Evolutionary conservation across 1,140 invertebrate genomes (phyloP), one percentile per base, ranked within the genome.

Genomic region (Tigriopus japonicus): DNA sequence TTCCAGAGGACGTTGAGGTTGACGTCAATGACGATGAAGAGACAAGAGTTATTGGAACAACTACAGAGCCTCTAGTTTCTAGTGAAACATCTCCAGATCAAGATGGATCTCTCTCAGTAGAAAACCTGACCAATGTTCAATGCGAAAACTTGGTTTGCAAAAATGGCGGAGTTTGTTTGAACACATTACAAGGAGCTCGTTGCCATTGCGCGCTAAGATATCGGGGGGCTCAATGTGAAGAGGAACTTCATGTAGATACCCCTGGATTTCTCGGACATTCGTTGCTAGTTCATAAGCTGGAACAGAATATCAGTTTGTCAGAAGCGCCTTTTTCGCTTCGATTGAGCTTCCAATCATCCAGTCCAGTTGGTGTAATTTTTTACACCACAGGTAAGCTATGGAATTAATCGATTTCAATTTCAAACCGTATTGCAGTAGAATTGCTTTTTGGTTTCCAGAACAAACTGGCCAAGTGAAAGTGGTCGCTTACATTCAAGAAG

Each of bases 161-260:
- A 56, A 91, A 95, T 69, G 87, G 87, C 0, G 87, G 87, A 6
- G 83, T 79, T 28, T 96, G 92, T 69, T 80, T 87, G 53, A 87
- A 93, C 67, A 86, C 85, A n/a, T 90, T 92, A 65, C 90, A 91
- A 68, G 81, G 83, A 67, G 90, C 91, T 67, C 83, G 81, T 0
- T 94, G 89, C 69, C 82, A 89, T 67, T 94, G 88, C 68, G 77
- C 83, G 42, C 81, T 86, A 0, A 88, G 88, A 2, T 93, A 83
- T 71, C 87, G 85, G 1, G 92, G 92, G 0, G 78, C 80, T 41
- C 84, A 89, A 67, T 95, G 89, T 72, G 86, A 94, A 71, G 85
- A 81, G 7, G 87, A 95, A 71, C 88, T 94, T 68, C 86, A 94
- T 71, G 91, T 66, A 24, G 45, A 59, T 9, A 60, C 58, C 53